A percentile compares a stretch with the other conserved stretches of the same genome.
Evolutionary conservation across 2,113 vertebrate genomes (phyloP).

Genomic region (Elephas maximus): DNA sequence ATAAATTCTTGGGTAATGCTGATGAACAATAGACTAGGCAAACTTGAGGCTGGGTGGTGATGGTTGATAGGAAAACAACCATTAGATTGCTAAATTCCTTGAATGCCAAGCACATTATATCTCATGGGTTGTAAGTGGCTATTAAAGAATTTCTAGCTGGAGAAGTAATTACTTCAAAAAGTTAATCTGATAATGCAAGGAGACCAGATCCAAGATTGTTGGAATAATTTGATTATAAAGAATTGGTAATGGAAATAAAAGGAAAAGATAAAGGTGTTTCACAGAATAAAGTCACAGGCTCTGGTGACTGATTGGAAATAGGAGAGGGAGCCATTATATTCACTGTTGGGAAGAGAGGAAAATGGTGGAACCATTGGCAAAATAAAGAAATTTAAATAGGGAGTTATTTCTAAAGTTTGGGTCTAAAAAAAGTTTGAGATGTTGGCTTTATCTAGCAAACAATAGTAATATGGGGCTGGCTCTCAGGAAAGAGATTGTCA

Average conservation of each 20-base stretch:
- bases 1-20: neutral
- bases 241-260: neutral
- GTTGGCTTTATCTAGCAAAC: neutral
- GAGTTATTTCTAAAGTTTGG: neutral
- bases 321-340: neutral
- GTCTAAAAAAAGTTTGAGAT: neutral
- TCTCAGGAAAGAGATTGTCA: neutral
- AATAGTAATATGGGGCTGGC: neutral
- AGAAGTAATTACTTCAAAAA: neutral
- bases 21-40: neutral
- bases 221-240: neutral
- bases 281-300: neutral
- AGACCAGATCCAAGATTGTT: neutral
- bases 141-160: neutral
- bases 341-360: neutral
- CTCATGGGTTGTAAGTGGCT: neutral
- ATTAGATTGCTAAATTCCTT: neutral
- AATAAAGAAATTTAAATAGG: neutral
- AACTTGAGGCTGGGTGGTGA: neutral
- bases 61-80: neutral
- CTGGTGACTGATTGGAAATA: neutral
- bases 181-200: neutral
- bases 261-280: neutral
- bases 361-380: neutral
- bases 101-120: neutral